Evolutionary conservation across 2,888 invertebrate species (phyloP).

Genomic region (Nephrotoma flavescens): DNA sequence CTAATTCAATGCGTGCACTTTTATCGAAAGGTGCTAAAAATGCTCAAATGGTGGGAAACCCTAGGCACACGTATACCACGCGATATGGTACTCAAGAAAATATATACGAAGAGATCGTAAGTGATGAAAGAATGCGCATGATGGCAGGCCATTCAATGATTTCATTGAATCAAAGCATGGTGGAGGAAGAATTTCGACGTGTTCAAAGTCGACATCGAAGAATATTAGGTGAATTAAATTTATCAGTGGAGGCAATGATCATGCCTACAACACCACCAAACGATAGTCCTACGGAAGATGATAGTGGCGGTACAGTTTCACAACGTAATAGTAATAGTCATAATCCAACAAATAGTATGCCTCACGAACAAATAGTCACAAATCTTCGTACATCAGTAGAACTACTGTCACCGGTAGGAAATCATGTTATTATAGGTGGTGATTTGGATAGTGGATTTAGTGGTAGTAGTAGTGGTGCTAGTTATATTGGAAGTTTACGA

Average conservation of each 20-base stretch:
- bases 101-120: constrained; percentile 20
- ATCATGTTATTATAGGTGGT: constrained; percentile 29
- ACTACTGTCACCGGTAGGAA: constrained; percentile 51
- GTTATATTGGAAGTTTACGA: constrained; percentile 58
- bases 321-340: constrained; percentile 4
- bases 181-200: constrained; percentile 69
- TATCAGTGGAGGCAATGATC: constrained; percentile 79
- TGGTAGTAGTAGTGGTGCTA: constrained; percentile 67
- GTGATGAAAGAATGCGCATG: constrained; percentile 12
- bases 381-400: constrained; percentile 57
- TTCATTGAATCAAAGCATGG: constrained; percentile 53
- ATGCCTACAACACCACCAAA: constrained; percentile 56
- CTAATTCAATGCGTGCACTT: constrained; percentile 28
- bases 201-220: constrained; percentile 71
- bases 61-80: constrained; percentile 52
- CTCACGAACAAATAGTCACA: constrained; percentile 45
- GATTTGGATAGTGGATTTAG: constrained; percentile 73
- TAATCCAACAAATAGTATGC: constrained; percentile 36
- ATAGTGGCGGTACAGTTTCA: constrained; percentile 12
- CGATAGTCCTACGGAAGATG: constrained; percentile 33
- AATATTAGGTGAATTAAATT: constrained; percentile 71
- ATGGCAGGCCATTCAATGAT: constrained; percentile 41
- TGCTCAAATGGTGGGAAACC: constrained; percentile 21
- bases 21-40: constrained; percentile 30
- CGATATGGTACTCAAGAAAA: constrained; percentile 41